Conservation (phyloP, 2,888 invertebrate genomes). For the Nesidiocoris tenuis region DNA sequence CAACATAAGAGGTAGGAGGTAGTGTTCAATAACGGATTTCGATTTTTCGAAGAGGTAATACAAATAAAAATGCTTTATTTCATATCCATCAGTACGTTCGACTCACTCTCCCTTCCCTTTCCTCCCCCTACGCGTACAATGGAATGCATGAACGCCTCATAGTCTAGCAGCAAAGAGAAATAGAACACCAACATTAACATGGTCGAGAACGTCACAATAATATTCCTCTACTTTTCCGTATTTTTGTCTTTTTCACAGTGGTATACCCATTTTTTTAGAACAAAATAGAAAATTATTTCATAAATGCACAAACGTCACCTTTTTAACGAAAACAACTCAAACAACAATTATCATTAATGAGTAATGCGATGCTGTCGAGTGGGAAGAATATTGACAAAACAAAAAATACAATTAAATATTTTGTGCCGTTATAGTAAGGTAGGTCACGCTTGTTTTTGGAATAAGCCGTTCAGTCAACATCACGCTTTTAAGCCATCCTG, state of each 20-base stretch:
- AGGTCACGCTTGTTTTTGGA: conserved; percentile 19
- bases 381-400: conserved; percentile 10
- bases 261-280: conserved; percentile 25
- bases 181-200: not conserved
- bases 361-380: conserved; percentile 25
- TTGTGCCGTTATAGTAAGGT: conserved; percentile 36
- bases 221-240: not conserved
- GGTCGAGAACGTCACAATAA: not conserved
- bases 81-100: not conserved
- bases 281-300: conserved; percentile 36
- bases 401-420: conserved; percentile 27
- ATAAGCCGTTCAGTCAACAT: conserved; percentile 19
- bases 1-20: too few species aligned
- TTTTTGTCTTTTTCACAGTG: conserved; percentile 2
- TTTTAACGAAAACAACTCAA: conserved; percentile 16
- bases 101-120: too few species aligned
- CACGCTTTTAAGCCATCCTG: conserved; percentile 65
- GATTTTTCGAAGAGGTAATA: not conserved
- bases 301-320: conserved; percentile 28
- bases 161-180: not conserved
- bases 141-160: not conserved
- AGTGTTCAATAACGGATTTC: too few species aligned
- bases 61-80: not conserved
- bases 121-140: not conserved
- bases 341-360: conserved; percentile 21